A percentile compares a stretch with the other conserved stretches of the same genome.
Evolutionary conservation across 2,888 invertebrate species (phyloP).

Genomic region (Deilephila elpenor): DNA sequence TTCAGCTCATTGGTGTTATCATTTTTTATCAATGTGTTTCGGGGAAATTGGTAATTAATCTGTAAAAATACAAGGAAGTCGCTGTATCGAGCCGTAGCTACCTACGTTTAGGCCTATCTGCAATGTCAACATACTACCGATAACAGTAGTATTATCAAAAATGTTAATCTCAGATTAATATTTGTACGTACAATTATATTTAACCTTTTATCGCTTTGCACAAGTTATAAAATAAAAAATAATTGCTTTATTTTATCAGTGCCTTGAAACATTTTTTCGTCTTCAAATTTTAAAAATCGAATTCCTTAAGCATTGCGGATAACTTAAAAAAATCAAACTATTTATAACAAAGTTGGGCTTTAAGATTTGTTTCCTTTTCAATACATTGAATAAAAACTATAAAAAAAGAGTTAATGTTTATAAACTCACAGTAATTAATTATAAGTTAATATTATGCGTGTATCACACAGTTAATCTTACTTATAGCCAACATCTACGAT

Average conservation of each 20-base stretch:
- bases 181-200: slow-evolving; percentile 26
- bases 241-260: not conserved
- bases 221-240: slow-evolving; percentile 9
- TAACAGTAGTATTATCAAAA: slow-evolving; percentile 31
- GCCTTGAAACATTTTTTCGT: not conserved
- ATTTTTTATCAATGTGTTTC: slow-evolving; percentile 7
- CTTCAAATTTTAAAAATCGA: not conserved
- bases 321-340: not conserved
- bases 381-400: not conserved
- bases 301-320: not conserved
- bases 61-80: slow-evolving; percentile 4
- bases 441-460: not conserved
- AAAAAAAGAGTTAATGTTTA: not conserved
- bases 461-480: slow-evolving; percentile 18
- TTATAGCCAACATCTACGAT: not conserved
- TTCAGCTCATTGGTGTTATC: not conserved
- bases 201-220: slow-evolving; percentile 24
- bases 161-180: slow-evolving; percentile 33
- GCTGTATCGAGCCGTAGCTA: slow-evolving; percentile 7
- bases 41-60: slow-evolving; percentile 7
- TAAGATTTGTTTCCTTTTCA: not conserved
- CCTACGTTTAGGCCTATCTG: slow-evolving; percentile 36
- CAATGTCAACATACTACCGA: slow-evolving; percentile 31
- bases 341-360: not conserved
- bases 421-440: not conserved